These are phyloP conservation scores for Amblyraja radiata DNA, from an alignment of 2,797 vertebrate genomes.

Conservation along the genomic window DNA sequence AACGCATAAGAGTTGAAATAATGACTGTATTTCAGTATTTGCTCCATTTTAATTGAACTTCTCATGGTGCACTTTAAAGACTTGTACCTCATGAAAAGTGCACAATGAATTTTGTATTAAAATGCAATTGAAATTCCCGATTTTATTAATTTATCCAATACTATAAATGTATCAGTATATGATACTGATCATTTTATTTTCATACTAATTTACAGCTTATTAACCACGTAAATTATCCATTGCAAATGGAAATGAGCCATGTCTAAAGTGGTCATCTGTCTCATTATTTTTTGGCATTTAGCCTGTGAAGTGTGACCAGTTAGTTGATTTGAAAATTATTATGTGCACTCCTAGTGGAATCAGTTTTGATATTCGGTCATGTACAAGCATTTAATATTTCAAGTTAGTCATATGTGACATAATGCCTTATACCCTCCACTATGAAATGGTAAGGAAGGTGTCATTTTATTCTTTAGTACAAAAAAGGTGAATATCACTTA, in stretches of 20 bases:
- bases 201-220: conserved; percentile 26
- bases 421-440: background rate
- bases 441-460: background rate
- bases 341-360: background rate
- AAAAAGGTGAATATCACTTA: background rate
- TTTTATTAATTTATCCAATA: conserved; percentile 9
- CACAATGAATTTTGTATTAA: background rate
- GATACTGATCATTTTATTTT: background rate
- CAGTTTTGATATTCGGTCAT: background rate
- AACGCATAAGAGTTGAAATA: too few species aligned
- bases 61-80: background rate
- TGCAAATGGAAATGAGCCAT: conserved; percentile 20
- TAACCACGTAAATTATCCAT: conserved; percentile 12
- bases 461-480: background rate
- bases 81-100: background rate
- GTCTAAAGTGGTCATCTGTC: conserved; percentile 19
- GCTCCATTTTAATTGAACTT: background rate
- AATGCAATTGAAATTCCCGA: background rate
- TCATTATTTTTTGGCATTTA: conserved; percentile 23
- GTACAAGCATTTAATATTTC: background rate
- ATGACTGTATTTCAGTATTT: background rate
- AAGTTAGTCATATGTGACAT: background rate
- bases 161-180: background rate
- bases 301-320: conserved; percentile 18
- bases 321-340: conserved; percentile 28